Evolutionary conservation across 2,888 invertebrate species (phyloP).

Genomic region (Coremacera marginata): DNA sequence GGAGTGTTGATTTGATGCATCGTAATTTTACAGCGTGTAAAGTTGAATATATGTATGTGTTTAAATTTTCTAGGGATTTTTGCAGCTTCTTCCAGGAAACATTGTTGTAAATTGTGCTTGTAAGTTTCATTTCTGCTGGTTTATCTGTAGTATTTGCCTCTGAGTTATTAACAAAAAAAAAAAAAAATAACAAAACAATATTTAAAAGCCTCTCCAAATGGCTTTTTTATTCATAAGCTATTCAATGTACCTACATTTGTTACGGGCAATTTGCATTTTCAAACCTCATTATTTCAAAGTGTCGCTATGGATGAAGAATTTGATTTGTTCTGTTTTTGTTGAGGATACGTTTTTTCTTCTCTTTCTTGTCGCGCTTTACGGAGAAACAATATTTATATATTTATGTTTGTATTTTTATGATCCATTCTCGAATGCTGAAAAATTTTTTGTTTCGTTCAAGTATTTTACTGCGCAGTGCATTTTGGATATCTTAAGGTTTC

Average conservation of each 20-base stretch:
- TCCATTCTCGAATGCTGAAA: slow-evolving; percentile 15
- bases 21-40: slow-evolving; percentile 18
- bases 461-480: slow-evolving; percentile 33
- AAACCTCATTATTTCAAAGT: slow-evolving; percentile 42
- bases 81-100: slow-evolving; percentile 42
- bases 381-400: slow-evolving; percentile 11
- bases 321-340: neutral
- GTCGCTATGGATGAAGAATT: slow-evolving; percentile 26
- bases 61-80: slow-evolving; percentile 5
- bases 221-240: slow-evolving; percentile 40
- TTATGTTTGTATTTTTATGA: slow-evolving; percentile 17
- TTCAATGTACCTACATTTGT: slow-evolving; percentile 41
- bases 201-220: slow-evolving; percentile 7
- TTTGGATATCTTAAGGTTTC: slow-evolving; percentile 28
- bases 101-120: slow-evolving; percentile 43
- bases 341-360: neutral
- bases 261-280: slow-evolving; percentile 46
- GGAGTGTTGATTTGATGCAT: slow-evolving; percentile 43
- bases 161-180: neutral
- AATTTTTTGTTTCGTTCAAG: slow-evolving; percentile 5
- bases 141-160: neutral
- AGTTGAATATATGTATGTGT: neutral
- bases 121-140: neutral
- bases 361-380: slow-evolving; percentile 23
- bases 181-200: neutral